These are phyloP conservation scores for Ia io DNA, from an alignment of 2,113 vertebrate species.

Conservation along the genomic window DNA sequence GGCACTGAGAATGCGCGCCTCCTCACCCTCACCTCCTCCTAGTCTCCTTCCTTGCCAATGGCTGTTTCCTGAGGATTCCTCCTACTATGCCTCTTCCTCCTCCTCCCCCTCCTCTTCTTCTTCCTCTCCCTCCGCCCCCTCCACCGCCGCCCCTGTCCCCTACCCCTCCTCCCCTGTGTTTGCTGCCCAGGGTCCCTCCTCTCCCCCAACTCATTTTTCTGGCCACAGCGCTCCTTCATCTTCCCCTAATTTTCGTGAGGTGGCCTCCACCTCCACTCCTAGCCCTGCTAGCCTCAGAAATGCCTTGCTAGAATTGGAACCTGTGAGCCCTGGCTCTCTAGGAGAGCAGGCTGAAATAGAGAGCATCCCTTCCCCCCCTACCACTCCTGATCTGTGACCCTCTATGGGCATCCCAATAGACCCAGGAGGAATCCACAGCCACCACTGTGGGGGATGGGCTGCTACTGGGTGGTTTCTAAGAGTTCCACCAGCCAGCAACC, in stretches of 20 bases:
- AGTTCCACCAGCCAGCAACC: no score
- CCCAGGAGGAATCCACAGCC: background rate
- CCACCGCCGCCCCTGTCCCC: no score
- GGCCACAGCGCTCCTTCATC: background rate
- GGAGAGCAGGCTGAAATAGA: background rate
- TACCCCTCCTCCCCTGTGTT: accelerated
- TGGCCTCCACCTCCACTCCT: background rate
- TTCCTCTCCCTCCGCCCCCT: accelerated
- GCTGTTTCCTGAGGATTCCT: no score
- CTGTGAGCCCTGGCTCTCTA: background rate
- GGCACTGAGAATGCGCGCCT: slow-evolving; percentile 60
- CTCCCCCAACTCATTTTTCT: background rate
- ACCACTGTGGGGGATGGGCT: background rate
- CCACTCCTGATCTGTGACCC: background rate
- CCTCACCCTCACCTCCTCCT: slow-evolving; percentile 57
- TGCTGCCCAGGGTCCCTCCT: accelerated
- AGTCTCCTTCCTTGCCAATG: background rate
- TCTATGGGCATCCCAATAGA: background rate
- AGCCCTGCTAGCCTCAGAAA: background rate
- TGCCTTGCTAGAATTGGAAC: background rate
- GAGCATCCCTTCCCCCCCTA: background rate
- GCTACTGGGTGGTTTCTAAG: no score
- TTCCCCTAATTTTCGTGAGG: accelerated
- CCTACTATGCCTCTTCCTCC: no score
- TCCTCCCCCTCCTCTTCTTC: accelerated